Evolutionary conservation across 2,797 vertebrate genomes (phyloP).

Genomic region (Siniperca obscura): DNA sequence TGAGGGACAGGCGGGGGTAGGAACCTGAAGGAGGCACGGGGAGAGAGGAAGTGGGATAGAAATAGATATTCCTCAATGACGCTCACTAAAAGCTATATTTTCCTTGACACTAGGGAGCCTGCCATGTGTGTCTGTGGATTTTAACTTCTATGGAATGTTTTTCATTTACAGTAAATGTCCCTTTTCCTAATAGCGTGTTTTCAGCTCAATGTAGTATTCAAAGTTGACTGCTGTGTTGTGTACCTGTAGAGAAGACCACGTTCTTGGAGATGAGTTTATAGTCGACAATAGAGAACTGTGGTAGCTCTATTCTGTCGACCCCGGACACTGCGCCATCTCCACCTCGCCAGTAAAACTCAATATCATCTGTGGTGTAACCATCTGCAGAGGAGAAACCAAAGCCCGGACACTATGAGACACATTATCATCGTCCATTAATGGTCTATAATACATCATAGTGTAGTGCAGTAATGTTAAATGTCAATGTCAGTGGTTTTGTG

Average conservation of each 20-base stretch:
- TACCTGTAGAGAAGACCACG: slow-evolving; percentile 98
- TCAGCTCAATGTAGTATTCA: not conserved
- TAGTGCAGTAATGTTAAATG: slow-evolving; percentile 16
- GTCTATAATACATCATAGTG: slow-evolving; percentile 13
- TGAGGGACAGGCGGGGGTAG: slow-evolving; percentile 97
- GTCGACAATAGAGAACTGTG: slow-evolving; percentile 99
- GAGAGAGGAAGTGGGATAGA: slow-evolving; percentile 57
- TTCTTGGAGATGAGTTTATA: slow-evolving; percentile 99
- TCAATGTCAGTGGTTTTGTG: slow-evolving; percentile 14
- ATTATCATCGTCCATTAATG: slow-evolving; percentile 17
- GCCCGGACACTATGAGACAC: slow-evolving; percentile 42
- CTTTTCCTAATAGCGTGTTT: not conserved
- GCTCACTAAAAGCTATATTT: slow-evolving; percentile 56
- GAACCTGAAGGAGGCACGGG: slow-evolving; percentile 87
- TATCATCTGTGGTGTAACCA: slow-evolving; percentile 98
- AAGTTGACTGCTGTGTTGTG: not conserved
- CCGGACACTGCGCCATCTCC: slow-evolving; percentile 95
- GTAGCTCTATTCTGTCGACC: slow-evolving; percentile 96
- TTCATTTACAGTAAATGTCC: not conserved
- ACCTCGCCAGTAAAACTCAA: slow-evolving; percentile 98
- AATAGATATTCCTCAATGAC: slow-evolving; percentile 68
- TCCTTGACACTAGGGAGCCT: slow-evolving; percentile 35
- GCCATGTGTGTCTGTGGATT: slow-evolving; percentile 11
- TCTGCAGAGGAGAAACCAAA: slow-evolving; percentile 81
- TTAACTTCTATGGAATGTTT: not conserved